Percentiles rank a stretch among this genome's conserved stretches.
Conservation (phyloP, 1,140 invertebrate species). For the Leguminivora glycinivorella region DNA sequence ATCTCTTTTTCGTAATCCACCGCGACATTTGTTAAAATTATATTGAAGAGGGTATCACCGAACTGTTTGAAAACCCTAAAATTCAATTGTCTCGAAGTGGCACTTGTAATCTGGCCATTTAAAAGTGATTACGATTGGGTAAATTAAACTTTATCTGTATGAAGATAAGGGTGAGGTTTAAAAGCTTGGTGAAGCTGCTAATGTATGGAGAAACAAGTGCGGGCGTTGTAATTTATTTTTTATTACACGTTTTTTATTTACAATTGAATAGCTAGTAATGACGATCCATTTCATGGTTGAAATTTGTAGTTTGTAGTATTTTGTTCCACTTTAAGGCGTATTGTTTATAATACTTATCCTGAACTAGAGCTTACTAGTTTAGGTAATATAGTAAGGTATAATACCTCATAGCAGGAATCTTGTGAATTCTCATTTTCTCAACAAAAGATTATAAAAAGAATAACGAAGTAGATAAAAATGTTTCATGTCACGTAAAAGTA, state of each 20-base stretch:
- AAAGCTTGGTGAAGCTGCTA: neutral
- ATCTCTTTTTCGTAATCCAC: slow-evolving; percentile 58
- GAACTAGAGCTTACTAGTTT: too few relatives aligned
- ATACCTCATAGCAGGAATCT: too few relatives aligned
- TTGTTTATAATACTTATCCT: neutral
- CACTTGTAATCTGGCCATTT: slow-evolving; percentile 48
- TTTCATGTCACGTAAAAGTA: neutral
- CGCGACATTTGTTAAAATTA: slow-evolving; percentile 77
- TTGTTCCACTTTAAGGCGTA: neutral
- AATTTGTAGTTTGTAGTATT: neutral
- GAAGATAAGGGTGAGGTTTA: slow-evolving; percentile 1
- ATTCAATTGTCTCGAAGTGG: slow-evolving; percentile 68
- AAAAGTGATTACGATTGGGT: neutral
- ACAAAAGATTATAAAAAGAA: neutral
- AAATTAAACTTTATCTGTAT: neutral
- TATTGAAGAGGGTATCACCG: slow-evolving; percentile 62
- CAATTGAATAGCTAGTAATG: slow-evolving; percentile 14
- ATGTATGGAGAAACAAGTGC: slow-evolving; percentile 24
- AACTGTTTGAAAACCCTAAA: slow-evolving; percentile 51
- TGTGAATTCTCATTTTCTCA: neutral
- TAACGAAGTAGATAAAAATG: slow-evolving; percentile 29
- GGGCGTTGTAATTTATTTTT: slow-evolving; percentile 24
- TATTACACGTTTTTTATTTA: slow-evolving; percentile 18
- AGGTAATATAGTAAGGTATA: too few relatives aligned
- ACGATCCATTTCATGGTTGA: slow-evolving; percentile 24